These are phyloP conservation scores for Bellardia bayeri DNA, from an alignment of 2,888 invertebrate genomes.

Conservation along the genomic window DNA sequence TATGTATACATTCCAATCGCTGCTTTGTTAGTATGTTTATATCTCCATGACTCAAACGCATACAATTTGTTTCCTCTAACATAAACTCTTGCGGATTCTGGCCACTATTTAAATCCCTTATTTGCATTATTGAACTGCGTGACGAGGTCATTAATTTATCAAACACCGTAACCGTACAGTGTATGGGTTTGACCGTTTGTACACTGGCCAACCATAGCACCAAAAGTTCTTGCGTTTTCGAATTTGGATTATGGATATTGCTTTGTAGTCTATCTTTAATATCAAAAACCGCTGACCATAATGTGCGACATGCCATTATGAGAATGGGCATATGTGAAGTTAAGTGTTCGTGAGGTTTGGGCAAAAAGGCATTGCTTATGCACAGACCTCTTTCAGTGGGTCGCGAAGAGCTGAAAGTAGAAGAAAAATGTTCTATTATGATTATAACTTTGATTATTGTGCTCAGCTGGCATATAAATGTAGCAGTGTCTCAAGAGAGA, in stretches of 20 bases:
- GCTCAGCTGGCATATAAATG: too few species aligned
- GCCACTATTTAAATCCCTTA: conserved; percentile 76
- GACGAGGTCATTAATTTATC: conserved; percentile 77
- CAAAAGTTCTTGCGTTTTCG: conserved; percentile 74
- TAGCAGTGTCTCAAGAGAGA: too few species aligned
- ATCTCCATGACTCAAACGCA: conserved; percentile 77
- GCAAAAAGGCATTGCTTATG: conserved; percentile 77
- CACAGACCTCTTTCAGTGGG: conserved; percentile 78
- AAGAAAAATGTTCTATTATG: neutral
- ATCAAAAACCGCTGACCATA: conserved; percentile 73
- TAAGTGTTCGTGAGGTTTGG: conserved; percentile 76
- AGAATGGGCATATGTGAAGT: conserved; percentile 78
- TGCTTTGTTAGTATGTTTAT: conserved; percentile 77
- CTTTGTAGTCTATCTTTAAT: conserved; percentile 71
- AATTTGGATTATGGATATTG: conserved; percentile 64
- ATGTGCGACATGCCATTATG: conserved; percentile 78
- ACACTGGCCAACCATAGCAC: conserved; percentile 78
- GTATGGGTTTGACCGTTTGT: conserved; percentile 78
- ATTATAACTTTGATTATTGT: too few species aligned
- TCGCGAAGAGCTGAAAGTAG: conserved; percentile 64
- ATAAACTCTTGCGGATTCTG: conserved; percentile 77
- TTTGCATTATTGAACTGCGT: conserved; percentile 77
- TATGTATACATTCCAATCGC: conserved; percentile 74
- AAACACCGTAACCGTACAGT: conserved; percentile 77
- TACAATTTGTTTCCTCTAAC: conserved; percentile 75